phyloP scores from a whole-genome alignment of 2,797 vertebrate genomes.

The Sandelia bainsii region DNA sequence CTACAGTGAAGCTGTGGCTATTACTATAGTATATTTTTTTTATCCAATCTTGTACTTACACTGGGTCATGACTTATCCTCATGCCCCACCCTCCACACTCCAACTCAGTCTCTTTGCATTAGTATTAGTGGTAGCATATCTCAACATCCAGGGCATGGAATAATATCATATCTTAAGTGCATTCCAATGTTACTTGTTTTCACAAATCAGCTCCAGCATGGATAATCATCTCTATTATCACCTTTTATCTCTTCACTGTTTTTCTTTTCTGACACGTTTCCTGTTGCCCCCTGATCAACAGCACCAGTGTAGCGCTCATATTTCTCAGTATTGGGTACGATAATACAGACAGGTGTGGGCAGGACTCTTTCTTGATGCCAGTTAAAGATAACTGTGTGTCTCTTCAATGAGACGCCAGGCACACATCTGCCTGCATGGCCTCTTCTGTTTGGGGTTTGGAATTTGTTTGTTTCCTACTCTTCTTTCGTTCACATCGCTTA shows the following conservation, averaged over 20 bases:
- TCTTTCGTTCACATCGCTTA: constrained; percentile 73
- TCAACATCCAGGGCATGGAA: constrained; percentile 23
- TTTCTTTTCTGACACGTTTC: constrained; percentile 67
- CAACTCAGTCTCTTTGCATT: constrained; percentile 9
- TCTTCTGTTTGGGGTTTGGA: constrained; percentile 67
- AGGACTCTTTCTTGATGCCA: constrained; percentile 72
- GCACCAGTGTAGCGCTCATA: constrained; percentile 34
- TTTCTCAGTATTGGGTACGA: constrained; percentile 58
- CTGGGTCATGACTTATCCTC: background rate
- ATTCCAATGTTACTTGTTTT: constrained; percentile 61
- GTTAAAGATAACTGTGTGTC: constrained; percentile 72
- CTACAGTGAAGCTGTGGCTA: background rate
- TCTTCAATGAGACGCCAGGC: constrained; percentile 65
- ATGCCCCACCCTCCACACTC: background rate
- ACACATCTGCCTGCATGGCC: constrained; percentile 54
- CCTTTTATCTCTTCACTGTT: constrained; percentile 44
- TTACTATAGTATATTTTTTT: background rate
- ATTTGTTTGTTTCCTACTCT: constrained; percentile 73
- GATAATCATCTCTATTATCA: constrained; percentile 61
- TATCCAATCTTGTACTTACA: background rate
- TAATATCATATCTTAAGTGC: constrained; percentile 43
- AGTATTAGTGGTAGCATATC: constrained; percentile 26
- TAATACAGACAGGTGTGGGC: constrained; percentile 72
- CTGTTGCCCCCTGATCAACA: constrained; percentile 45
- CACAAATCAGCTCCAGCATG: constrained; percentile 31